phyloP scores from a whole-genome alignment of 2,888 invertebrate genomes.

The Cryptophagus acutangulus region DNA sequence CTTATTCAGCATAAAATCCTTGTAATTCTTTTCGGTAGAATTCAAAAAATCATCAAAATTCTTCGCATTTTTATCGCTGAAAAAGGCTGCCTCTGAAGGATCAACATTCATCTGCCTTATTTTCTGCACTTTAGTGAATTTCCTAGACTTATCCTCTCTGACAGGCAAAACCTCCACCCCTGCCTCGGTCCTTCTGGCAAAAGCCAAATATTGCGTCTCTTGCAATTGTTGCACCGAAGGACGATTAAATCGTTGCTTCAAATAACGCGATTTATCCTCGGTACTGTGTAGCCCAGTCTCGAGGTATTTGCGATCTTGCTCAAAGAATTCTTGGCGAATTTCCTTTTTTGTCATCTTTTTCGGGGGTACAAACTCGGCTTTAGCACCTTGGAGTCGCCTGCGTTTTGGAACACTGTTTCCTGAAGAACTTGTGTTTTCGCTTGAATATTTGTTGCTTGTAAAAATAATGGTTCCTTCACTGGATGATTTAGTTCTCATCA shows the following conservation, averaged over 20 bases:
- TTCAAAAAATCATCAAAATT: slow-evolving; percentile 33
- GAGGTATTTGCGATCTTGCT: slow-evolving; percentile 34
- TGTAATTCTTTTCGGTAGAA: slow-evolving; percentile 22
- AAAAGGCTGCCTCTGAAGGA: slow-evolving; percentile 24
- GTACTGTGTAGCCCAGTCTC: slow-evolving; percentile 24
- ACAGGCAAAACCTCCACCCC: slow-evolving; percentile 31
- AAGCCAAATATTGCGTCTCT: slow-evolving; percentile 33
- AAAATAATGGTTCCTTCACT: too few relatives aligned
- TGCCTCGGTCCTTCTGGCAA: slow-evolving; percentile 33
- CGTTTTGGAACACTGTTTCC: too few relatives aligned
- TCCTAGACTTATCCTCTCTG: not conserved
- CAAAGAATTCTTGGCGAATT: slow-evolving; percentile 35
- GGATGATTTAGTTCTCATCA: too few relatives aligned
- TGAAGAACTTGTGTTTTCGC: too few relatives aligned
- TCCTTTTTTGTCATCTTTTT: slow-evolving; percentile 33
- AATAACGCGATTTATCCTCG: slow-evolving; percentile 27
- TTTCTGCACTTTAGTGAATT: not conserved
- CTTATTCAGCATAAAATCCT: not conserved
- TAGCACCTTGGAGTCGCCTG: too few relatives aligned
- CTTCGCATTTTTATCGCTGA: slow-evolving; percentile 31
- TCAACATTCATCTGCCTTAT: not conserved
- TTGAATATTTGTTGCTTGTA: too few relatives aligned
- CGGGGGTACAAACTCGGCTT: slow-evolving; percentile 29
- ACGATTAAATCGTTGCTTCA: slow-evolving; percentile 34
- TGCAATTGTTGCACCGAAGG: slow-evolving; percentile 38